These are phyloP conservation scores for Stratiomys singularior DNA, from an alignment of 2,888 invertebrate genomes.

Conservation along the genomic window DNA sequence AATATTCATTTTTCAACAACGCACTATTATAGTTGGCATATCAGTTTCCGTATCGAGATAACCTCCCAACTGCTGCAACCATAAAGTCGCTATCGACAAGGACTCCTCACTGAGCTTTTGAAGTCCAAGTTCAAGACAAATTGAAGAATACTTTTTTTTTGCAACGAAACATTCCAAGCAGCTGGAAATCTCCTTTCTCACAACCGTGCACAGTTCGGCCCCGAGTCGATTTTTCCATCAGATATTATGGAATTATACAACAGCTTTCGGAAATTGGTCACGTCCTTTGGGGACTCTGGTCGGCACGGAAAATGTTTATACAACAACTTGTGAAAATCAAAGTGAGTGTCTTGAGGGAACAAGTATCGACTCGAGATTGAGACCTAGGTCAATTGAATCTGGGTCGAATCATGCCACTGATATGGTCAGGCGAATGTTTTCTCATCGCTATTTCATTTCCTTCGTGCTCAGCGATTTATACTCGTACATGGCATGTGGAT, in stretches of 20 bases:
- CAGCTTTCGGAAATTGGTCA: slow-evolving; percentile 5
- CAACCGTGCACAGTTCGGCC: not conserved
- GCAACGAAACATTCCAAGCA: not conserved
- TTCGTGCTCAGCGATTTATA: not conserved
- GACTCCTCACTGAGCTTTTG: not conserved
- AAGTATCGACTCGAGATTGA: not conserved
- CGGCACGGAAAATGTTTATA: not conserved
- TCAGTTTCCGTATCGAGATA: not conserved
- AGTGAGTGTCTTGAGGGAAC: not conserved
- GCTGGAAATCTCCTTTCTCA: not conserved
- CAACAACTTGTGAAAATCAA: not conserved
- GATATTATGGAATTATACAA: not conserved
- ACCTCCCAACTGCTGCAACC: not conserved
- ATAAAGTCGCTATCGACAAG: not conserved
- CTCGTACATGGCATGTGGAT: not conserved
- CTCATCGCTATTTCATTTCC: not conserved
- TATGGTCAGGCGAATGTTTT: not conserved
- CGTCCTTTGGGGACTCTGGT: slow-evolving; percentile 5
- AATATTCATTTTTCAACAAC: not conserved
- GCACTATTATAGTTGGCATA: not conserved
- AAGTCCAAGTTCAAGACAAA: slow-evolving; percentile 14
- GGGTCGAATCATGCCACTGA: not conserved
- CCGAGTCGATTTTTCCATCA: not conserved
- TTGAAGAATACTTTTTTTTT: not conserved
- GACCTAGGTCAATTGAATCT: slow-evolving; percentile 13